Percentiles rank a stretch among this genome's conserved stretches.
Evolutionary conservation across 1,140 invertebrate genomes (phyloP).

Genomic region (Lordiphosa mommai): DNA sequence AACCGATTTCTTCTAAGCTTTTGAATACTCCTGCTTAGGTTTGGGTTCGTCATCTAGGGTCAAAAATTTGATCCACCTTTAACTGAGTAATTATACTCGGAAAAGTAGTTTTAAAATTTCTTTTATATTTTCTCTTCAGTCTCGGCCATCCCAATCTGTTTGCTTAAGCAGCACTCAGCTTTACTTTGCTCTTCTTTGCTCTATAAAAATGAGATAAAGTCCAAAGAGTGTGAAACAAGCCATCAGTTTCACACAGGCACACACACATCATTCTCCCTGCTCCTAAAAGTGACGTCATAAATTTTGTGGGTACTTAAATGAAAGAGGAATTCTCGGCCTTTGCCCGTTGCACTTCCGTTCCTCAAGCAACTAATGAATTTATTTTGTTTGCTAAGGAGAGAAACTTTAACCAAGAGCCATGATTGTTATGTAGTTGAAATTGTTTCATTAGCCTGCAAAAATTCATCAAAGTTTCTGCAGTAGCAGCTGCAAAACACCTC

Average conservation of each 20-base stretch:
- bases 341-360: conserved; percentile 21
- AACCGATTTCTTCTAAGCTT: no score
- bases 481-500: conserved; percentile 55
- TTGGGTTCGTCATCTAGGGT: no score
- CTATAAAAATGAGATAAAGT: conserved; percentile 12
- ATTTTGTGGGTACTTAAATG: conserved; percentile 60
- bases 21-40: no score
- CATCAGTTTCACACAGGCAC: conserved; percentile 12
- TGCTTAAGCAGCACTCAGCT: no score
- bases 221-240: conserved; percentile 12
- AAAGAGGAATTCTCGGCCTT: not conserved
- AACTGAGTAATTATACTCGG: no score
- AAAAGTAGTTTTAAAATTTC: no score
- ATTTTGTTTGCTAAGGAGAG: conserved; percentile 31
- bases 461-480: conserved; percentile 60
- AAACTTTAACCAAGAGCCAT: conserved; percentile 34
- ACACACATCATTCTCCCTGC: conserved; percentile 24
- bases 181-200: not conserved
- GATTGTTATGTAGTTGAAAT: conserved; percentile 40
- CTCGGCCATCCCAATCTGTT: no score
- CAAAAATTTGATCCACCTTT: no score
- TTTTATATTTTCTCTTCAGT: no score
- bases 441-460: conserved; percentile 56
- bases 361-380: conserved; percentile 67
- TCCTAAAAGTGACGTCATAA: conserved; percentile 68